Evolutionary conservation across 2,888 invertebrate genomes (phyloP).

Genomic region (Agrotis segetum): DNA sequence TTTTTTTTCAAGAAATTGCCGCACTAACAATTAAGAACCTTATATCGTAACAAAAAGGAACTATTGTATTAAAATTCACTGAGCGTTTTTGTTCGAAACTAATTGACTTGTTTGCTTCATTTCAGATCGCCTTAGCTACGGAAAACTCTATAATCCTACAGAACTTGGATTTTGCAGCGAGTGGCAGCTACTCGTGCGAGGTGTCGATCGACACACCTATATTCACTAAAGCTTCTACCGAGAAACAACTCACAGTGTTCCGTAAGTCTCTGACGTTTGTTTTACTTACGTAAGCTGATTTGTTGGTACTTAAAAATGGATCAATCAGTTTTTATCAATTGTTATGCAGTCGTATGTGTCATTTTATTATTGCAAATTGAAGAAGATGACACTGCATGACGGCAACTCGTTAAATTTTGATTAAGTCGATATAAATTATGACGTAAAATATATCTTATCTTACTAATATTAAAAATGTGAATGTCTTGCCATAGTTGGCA

Average conservation of each 20-base stretch:
- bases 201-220: slow-evolving; percentile 94
- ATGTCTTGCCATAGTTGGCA: too few species aligned
- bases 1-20: slow-evolving; percentile 13
- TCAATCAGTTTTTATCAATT: slow-evolving; percentile 22
- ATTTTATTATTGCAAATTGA: slow-evolving; percentile 11
- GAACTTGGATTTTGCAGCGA: slow-evolving; percentile 93
- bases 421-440: neutral
- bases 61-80: slow-evolving; percentile 38
- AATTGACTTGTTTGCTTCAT: slow-evolving; percentile 64
- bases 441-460: too few species aligned
- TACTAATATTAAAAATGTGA: too few species aligned
- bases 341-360: neutral
- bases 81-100: slow-evolving; percentile 31
- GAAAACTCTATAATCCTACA: slow-evolving; percentile 93
- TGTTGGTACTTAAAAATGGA: slow-evolving; percentile 1
- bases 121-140: slow-evolving; percentile 92
- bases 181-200: slow-evolving; percentile 94
- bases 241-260: slow-evolving; percentile 93
- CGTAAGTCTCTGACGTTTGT: slow-evolving; percentile 89
- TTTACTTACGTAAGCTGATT: slow-evolving; percentile 1
- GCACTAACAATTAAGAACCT: slow-evolving; percentile 8
- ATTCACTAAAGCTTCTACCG: slow-evolving; percentile 93
- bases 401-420: neutral
- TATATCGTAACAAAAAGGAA: slow-evolving; percentile 22
- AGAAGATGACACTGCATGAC: slow-evolving; percentile 1